Conservation (phyloP, 2,113 vertebrate species). For the Nibea coibor region DNA sequence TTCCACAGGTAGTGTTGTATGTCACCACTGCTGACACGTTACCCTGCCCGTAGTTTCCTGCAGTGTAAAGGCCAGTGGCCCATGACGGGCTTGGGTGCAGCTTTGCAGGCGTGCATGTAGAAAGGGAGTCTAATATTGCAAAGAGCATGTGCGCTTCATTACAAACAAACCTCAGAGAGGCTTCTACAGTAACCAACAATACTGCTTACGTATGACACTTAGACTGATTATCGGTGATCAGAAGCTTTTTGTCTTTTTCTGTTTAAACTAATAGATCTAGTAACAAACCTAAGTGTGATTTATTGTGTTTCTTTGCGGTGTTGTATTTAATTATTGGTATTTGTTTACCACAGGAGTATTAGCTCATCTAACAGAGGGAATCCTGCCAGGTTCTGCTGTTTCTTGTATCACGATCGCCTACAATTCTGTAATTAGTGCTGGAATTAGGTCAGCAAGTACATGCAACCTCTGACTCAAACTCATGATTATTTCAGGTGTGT, state of each 20-base stretch:
- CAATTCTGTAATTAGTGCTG: conserved; percentile 68
- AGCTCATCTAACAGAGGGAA: conserved; percentile 36
- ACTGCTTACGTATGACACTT: not conserved
- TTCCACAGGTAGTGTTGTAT: conserved; percentile 63
- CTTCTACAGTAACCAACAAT: not conserved
- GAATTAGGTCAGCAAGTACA: conserved; percentile 67
- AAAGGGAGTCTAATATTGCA: conserved; percentile 42
- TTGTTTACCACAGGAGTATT: conserved; percentile 53
- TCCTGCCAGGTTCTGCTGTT: conserved; percentile 46
- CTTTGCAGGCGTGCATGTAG: conserved; percentile 5
- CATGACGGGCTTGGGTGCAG: conserved; percentile 23
- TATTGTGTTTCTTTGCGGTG: not conserved
- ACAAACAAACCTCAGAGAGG: conserved; percentile 15
- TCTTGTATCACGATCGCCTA: conserved; percentile 56
- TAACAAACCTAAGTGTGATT: conserved; percentile 9
- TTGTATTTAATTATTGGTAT: conserved; percentile 40
- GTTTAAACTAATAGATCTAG: not conserved
- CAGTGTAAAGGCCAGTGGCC: conserved; percentile 61
- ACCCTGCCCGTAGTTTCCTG: conserved; percentile 30
- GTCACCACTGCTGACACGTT: conserved; percentile 55
- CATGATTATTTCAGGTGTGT: conserved; percentile 80
- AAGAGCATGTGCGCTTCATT: conserved; percentile 19
- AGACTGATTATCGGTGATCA: not conserved
- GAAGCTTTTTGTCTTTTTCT: not conserved
- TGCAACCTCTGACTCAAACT: conserved; percentile 66